These are phyloP conservation scores for Intellagama lesueurii DNA, from an alignment of 2,797 vertebrate genomes.

Conservation along the genomic window DNA sequence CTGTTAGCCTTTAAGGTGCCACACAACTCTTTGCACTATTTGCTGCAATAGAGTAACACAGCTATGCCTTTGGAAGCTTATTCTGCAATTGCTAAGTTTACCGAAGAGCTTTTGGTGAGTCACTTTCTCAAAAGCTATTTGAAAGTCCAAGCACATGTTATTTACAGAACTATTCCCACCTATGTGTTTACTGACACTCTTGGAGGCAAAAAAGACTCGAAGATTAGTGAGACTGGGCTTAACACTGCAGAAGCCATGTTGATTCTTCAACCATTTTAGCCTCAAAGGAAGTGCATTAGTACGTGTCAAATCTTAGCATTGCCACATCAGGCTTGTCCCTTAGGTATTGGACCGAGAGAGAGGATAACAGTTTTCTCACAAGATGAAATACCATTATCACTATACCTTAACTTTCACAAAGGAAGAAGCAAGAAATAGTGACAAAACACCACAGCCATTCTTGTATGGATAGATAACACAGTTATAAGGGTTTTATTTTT, in stretches of 20 bases:
- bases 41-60: background rate
- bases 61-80: background rate
- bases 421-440: background rate
- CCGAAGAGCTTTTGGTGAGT: background rate
- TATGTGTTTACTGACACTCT: background rate
- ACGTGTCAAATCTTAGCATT: conserved; percentile 1
- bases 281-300: background rate
- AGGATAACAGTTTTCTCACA: background rate
- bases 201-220: background rate
- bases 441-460: background rate
- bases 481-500: too few species aligned
- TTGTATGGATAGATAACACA: background rate
- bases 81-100: background rate
- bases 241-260: background rate
- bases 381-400: conserved; percentile 13
- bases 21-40: background rate
- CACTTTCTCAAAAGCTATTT: background rate
- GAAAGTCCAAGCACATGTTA: background rate
- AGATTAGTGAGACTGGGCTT: background rate
- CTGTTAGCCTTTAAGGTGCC: background rate
- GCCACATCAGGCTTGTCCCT: conserved; percentile 5
- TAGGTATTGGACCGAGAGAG: background rate
- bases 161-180: background rate
- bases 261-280: background rate
- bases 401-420: background rate